Conservation (phyloP, 1,140 invertebrate species). For the Trachymyrmex cornetzi region DNA sequence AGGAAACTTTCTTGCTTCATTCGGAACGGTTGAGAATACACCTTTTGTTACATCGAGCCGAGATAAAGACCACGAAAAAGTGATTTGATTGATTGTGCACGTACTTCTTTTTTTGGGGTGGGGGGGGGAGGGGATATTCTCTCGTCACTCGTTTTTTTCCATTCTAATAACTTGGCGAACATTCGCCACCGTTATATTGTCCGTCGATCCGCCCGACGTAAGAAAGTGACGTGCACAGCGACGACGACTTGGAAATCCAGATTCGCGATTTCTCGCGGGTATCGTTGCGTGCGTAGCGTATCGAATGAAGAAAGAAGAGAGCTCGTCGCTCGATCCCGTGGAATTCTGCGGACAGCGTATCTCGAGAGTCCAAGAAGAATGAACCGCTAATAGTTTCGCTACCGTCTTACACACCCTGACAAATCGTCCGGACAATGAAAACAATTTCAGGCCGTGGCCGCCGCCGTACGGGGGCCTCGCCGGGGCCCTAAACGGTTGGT, state of each 20-base stretch:
- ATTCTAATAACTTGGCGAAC: constrained; percentile 29
- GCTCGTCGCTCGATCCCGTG: constrained; percentile 39
- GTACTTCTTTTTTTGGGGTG: not conserved
- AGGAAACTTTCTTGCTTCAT: constrained; percentile 47
- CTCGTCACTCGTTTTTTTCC: constrained; percentile 33
- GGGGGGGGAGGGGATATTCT: not conserved
- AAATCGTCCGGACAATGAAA: constrained; percentile 85
- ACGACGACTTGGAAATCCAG: constrained; percentile 50
- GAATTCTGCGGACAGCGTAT: constrained; percentile 31
- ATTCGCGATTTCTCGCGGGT: constrained; percentile 64
- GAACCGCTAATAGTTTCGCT: constrained; percentile 83
- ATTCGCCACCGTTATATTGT: constrained; percentile 17
- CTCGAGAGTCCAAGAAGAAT: constrained; percentile 51
- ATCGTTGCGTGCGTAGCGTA: constrained; percentile 54
- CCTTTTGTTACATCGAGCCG: constrained; percentile 24
- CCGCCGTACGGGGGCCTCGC: constrained; percentile 30
- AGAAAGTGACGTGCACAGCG: constrained; percentile 46
- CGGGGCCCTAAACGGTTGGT: constrained; percentile 80
- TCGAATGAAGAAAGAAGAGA: constrained; percentile 62
- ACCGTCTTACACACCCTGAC: constrained; percentile 85
- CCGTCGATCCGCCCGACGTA: constrained; percentile 5
- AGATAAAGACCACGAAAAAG: constrained; percentile 50
- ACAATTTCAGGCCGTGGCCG: constrained; percentile 81
- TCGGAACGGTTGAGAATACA: not conserved
- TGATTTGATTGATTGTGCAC: constrained; percentile 51